Evolutionary conservation across 2,888 invertebrate genomes (phyloP).

Genomic region (Leptinotarsa juncta): DNA sequence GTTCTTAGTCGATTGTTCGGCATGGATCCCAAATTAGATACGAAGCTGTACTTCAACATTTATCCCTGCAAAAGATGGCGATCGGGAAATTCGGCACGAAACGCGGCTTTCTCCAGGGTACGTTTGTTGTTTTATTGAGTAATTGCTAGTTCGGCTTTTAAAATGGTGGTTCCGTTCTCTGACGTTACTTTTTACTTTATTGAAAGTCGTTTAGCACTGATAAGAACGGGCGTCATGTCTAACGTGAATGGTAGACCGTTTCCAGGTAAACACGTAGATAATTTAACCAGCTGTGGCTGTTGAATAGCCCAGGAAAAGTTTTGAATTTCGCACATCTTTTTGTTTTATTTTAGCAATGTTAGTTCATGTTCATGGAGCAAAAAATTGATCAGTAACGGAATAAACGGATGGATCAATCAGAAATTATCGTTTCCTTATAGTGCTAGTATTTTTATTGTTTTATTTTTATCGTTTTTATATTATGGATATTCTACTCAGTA

Average conservation of each 20-base stretch:
- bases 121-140: slow-evolving; percentile 12
- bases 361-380: too few species aligned
- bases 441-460: too few species aligned
- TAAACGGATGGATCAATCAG: too few species aligned
- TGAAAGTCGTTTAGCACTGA: neutral
- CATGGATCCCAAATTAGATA: slow-evolving; percentile 37
- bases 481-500: too few species aligned
- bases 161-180: neutral
- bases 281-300: neutral
- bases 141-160: neutral
- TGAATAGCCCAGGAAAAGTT: neutral
- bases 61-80: slow-evolving; percentile 40
- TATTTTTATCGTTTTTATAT: too few species aligned
- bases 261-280: slow-evolving; percentile 3
- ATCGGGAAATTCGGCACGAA: slow-evolving; percentile 26
- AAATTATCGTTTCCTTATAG: too few species aligned
- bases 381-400: too few species aligned
- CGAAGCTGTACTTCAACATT: slow-evolving; percentile 36
- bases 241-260: neutral
- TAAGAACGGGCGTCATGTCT: neutral
- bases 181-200: neutral
- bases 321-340: neutral
- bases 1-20: neutral
- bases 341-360: too few species aligned
- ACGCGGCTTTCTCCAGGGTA: slow-evolving; percentile 29